Evolutionary conservation across 2,797 vertebrate species (phyloP).

Genomic region (Hypotaenidia philippensis): DNA sequence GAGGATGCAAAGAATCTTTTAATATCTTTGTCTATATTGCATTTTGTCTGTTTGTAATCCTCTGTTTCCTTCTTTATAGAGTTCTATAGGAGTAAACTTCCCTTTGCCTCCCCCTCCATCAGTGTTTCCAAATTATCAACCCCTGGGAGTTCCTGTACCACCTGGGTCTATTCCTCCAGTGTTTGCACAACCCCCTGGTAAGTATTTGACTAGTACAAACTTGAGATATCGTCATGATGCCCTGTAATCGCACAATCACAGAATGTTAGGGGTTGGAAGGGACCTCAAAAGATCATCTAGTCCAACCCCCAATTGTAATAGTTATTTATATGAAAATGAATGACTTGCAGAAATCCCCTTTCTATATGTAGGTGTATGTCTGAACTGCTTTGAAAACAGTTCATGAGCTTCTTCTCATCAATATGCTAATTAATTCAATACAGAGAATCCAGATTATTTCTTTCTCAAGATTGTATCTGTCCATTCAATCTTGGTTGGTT

Average conservation of each 20-base stretch:
- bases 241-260: neutral
- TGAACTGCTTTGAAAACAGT: neutral
- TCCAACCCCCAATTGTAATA: neutral
- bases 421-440: neutral
- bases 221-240: neutral
- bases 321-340: neutral
- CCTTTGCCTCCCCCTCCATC: slow-evolving; percentile 86
- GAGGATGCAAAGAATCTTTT: slow-evolving; percentile 46
- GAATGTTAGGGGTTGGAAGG: no score
- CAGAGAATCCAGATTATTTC: neutral
- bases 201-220: neutral
- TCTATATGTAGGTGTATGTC: neutral
- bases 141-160: slow-evolving; percentile 82
- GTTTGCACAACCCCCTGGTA: slow-evolving; percentile 88
- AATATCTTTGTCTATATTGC: neutral
- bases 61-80: slow-evolving; percentile 67
- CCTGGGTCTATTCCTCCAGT: slow-evolving; percentile 85
- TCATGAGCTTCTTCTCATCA: neutral
- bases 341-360: neutral
- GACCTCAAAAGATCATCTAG: no score
- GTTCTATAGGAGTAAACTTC: slow-evolving; percentile 88
- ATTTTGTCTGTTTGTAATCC: neutral
- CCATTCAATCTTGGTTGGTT: neutral
- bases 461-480: neutral
- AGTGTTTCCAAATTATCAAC: slow-evolving; percentile 86